phyloP scores from a whole-genome alignment of 1,140 invertebrate genomes.

The Neodiprion fabricii region DNA sequence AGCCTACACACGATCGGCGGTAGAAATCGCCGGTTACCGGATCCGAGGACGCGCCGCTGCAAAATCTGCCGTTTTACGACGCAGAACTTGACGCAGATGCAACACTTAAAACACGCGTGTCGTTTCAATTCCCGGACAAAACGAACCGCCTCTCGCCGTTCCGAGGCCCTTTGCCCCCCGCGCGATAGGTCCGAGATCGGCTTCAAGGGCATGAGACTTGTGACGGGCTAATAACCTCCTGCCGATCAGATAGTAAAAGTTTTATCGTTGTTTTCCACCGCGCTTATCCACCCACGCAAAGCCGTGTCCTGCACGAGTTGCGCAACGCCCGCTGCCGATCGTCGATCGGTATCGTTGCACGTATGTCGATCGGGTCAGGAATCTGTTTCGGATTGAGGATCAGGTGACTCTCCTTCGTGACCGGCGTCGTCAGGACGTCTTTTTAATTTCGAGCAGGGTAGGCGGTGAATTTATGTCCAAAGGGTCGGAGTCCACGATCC shows the following conservation, averaged over 20 bases:
- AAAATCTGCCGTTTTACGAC: background rate
- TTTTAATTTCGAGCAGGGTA: too few species aligned
- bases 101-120: background rate
- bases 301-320: too few species aligned
- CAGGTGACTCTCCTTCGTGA: too few species aligned
- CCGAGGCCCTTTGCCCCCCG: constrained; percentile 8
- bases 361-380: too few species aligned
- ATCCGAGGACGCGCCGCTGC: background rate
- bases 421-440: too few species aligned
- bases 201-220: constrained; percentile 26
- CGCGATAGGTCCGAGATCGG: constrained; percentile 14
- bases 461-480: too few species aligned
- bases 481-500: too few species aligned
- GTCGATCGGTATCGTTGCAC: too few species aligned
- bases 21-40: too few species aligned
- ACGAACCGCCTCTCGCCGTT: background rate
- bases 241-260: constrained; percentile 33
- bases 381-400: too few species aligned
- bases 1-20: background rate
- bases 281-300: background rate
- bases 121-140: background rate
- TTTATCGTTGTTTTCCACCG: constrained; percentile 25
- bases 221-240: constrained; percentile 43
- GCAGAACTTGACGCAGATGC: background rate
- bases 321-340: background rate